Base-by-base conservation (phyloP, 2,113 vertebrate species). In the Myanophis thanlyinensis region DNA sequence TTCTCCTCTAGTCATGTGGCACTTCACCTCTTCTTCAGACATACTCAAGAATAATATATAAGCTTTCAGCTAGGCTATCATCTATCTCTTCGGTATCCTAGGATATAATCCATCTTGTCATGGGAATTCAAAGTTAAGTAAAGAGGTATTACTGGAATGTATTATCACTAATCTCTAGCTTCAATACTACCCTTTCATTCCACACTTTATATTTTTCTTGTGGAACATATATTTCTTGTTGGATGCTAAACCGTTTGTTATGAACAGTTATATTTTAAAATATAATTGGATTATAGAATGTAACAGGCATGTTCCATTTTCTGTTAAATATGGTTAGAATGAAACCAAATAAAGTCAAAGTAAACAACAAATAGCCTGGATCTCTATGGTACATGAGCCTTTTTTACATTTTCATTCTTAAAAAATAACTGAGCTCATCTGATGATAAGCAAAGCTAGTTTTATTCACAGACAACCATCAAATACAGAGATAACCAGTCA, bases 231-330 rank as follows among this genome's bases (percentile, higher is more conserved):
- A 67, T 67, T 67, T 67, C 62, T 44, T 80, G 35, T 80, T 80
- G 35, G 73, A 80, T 40, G 35, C 3, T 80, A 40, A 80, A 8
- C 18, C 2, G 18, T 80, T 80, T 22, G 15, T 80, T 40, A 80
- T 44, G 35, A 80, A 80, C 6, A 22, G 73, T 93, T 95, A 92
- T 92, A 11, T 3, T 95, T 95, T 94, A 67, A 94, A 90, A 97
- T 10, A 67, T 67, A 67, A 96, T 88, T 93, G 96, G 96, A 96
- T 97, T 96, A 92, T 40, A 84, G 86, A 59, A 91, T 93, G 59
- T 87, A 94, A 52, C 40, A 86, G 89, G 23, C 87, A 23, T 95
- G 15, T 22, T 96, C 94, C 93, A 95, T 96, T 93, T 95, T 96
- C 87, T 94, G 93, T 35, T 47, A 94, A 95, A 94, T 96, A 88